Base-by-base conservation (phyloP, 2,888 invertebrate genomes). In the Nesidiocoris tenuis region DNA sequence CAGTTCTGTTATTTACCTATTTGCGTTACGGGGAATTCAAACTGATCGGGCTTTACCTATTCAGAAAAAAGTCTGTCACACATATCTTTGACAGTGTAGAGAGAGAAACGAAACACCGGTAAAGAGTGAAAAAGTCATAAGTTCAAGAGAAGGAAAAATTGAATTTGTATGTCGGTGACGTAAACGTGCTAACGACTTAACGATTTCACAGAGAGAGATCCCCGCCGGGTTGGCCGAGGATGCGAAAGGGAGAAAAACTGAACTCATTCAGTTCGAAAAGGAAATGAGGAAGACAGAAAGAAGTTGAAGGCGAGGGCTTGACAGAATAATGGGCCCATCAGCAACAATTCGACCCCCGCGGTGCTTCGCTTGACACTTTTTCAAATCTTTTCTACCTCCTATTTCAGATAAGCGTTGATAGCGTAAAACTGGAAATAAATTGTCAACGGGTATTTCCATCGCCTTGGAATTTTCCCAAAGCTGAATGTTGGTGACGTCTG, bases 141-240 rank as follows among this genome's bases (percentile, higher is more conserved):
- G n/a, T n/a, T n/a, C n/a, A n/a, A n/a, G n/a, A n/a, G 18, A 2
- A 22, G 21, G 54, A 68, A 68, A 68, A 68, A 57, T 57, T 19
- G 68, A 57, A 68, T 56, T 68, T 57, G 68, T 22, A 39, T 68
- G 68, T 16, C 22, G 23, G 68, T 68, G 68, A 68, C 68, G 68
- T 68, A 68, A 68, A 18, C 22, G 9, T 57, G 68, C 68, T 68
- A 68, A 68, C 68, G 68, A 68, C 68, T 68, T 68, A 22, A 67
- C 67, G 67, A 67, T 12, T 18, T 19, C 55, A 19, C 19, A 67
- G 67, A 67, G 55, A 21, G 22, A 54, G 18, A 21, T 19, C 22
- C 16, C 9, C 19, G 22, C n/a, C 22, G 21, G 63, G 21, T n/a
- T 21, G 22, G 21, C 7, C 23, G 16, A 22, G 3, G 22, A 63